These are phyloP conservation scores for Thereva nobilitata DNA, from an alignment of 2,888 invertebrate species.

Conservation along the genomic window DNA sequence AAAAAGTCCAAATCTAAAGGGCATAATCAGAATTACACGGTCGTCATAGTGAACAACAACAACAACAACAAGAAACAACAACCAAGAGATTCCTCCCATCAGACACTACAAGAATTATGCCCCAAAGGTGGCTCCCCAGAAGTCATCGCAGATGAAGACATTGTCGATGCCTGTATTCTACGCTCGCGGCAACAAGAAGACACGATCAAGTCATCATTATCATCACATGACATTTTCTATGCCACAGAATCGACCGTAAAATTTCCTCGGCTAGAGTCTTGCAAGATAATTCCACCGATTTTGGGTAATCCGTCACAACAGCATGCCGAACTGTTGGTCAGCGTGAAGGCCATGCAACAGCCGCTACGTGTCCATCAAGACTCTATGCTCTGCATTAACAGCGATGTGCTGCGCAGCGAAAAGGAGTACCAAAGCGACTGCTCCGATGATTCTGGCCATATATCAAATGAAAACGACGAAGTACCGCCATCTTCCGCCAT, in stretches of 20 bases:
- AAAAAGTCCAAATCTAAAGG: background rate
- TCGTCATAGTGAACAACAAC: slow-evolving; percentile 1
- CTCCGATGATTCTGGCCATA: slow-evolving; percentile 81
- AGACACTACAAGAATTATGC: too few species aligned
- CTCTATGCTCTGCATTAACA: slow-evolving; percentile 36
- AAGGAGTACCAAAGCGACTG: slow-evolving; percentile 70
- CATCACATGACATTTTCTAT: slow-evolving; percentile 43
- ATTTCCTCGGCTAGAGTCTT: slow-evolving; percentile 51
- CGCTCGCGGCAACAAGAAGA: too few species aligned
- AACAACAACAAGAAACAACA: slow-evolving; percentile 62
- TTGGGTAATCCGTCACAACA: slow-evolving; percentile 54
- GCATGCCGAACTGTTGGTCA: slow-evolving; percentile 51
- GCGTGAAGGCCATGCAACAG: slow-evolving; percentile 47
- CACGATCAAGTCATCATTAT: too few species aligned
- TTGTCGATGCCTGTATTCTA: background rate
- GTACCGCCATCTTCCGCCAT: slow-evolving; percentile 42
- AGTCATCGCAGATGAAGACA: background rate
- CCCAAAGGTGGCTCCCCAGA: too few species aligned
- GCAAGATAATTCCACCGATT: slow-evolving; percentile 54
- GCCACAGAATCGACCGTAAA: slow-evolving; percentile 53
- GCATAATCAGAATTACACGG: background rate
- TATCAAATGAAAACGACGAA: slow-evolving; percentile 71
- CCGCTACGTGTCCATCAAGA: slow-evolving; percentile 38
- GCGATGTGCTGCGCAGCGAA: slow-evolving; percentile 41
- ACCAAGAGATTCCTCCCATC: slow-evolving; percentile 61